phyloP scores from a whole-genome alignment of 2,888 invertebrate genomes.

The Stenoptilia bipunctidactyla region DNA sequence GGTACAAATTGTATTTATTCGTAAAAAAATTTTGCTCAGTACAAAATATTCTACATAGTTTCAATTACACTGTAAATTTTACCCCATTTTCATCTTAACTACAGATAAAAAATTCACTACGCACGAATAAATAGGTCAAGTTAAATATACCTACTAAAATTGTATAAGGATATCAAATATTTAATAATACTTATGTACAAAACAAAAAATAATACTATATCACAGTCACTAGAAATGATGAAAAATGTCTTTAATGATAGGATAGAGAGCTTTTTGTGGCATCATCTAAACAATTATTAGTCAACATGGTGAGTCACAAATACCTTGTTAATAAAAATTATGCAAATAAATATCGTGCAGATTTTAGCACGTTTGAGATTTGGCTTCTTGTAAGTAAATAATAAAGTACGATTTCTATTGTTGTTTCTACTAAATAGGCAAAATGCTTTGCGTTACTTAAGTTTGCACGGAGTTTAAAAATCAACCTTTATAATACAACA shows the following conservation, averaged over 20 bases:
- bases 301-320: too few species aligned
- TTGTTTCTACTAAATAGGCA: too few species aligned
- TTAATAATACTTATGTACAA: constrained; percentile 50
- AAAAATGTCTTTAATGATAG: constrained; percentile 39
- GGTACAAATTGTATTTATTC: constrained; percentile 32
- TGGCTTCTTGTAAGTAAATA: too few species aligned
- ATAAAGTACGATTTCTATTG: too few species aligned
- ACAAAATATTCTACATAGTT: too few species aligned
- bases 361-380: too few species aligned
- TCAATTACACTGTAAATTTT: constrained; percentile 2
- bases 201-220: constrained; percentile 63
- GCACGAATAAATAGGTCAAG: constrained; percentile 38
- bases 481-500: constrained; percentile 47
- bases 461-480: too few species aligned
- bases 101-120: constrained; percentile 27
- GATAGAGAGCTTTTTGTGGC: too few species aligned
- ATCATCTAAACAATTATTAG: too few species aligned
- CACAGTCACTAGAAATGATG: constrained; percentile 67
- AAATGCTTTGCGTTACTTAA: too few species aligned
- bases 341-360: too few species aligned
- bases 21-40: constrained; percentile 16
- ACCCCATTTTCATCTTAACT: background rate
- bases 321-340: too few species aligned
- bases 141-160: constrained; percentile 54
- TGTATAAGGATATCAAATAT: constrained; percentile 68